phyloP scores from a whole-genome alignment of 1,140 invertebrate genomes.

The Drosophila hydei region DNA sequence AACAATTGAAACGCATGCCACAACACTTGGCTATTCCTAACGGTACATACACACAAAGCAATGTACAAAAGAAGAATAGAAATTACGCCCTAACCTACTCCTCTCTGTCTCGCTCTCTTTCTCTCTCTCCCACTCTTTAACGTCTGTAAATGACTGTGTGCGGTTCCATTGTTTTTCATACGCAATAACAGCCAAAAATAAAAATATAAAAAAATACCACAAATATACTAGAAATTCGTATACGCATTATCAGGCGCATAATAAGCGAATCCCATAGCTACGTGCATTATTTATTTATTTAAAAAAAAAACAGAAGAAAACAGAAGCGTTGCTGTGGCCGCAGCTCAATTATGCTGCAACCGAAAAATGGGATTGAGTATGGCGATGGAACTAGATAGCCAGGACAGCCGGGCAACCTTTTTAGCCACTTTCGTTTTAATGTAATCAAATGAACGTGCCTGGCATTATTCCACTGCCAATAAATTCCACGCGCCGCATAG shows the following conservation, averaged over 20 bases:
- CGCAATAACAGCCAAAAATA: neutral
- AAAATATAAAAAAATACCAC: neutral
- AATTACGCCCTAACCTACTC: constrained; percentile 1
- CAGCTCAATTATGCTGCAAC: constrained; percentile 48
- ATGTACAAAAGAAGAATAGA: constrained; percentile 25
- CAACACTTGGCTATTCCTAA: constrained; percentile 3
- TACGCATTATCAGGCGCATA: constrained; percentile 50
- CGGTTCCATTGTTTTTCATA: constrained; percentile 33
- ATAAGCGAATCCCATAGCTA: constrained; percentile 39
- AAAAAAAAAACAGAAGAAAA: constrained; percentile 43
- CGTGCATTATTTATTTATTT: constrained; percentile 81
- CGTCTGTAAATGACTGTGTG: constrained; percentile 4
- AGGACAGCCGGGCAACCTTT: constrained; percentile 58
- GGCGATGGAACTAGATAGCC: neutral
- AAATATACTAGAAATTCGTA: constrained; percentile 28
- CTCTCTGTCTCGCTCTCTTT: neutral
- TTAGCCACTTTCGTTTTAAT: constrained; percentile 82
- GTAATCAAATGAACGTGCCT: constrained; percentile 82
- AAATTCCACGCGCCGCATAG: constrained; percentile 78
- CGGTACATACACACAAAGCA: neutral
- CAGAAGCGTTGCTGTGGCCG: constrained; percentile 40
- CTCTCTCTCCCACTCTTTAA: neutral
- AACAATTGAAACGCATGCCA: constrained; percentile 35
- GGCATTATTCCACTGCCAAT: constrained; percentile 77
- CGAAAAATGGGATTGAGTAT: neutral